Evolutionary conservation across 1,140 invertebrate species (phyloP).

Genomic region (Trichonephila clavipes): DNA sequence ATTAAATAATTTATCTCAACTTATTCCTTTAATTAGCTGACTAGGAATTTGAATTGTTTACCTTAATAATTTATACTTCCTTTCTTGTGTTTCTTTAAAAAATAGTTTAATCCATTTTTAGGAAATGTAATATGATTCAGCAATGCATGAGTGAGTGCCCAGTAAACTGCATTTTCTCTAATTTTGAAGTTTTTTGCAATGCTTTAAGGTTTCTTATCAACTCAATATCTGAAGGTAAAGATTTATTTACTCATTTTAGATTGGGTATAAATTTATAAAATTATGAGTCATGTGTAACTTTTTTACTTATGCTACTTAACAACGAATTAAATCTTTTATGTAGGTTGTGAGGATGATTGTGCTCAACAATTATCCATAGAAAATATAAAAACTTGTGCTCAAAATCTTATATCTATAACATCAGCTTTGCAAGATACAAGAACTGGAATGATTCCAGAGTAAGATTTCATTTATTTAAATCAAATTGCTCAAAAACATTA

Average conservation of each 20-base stretch:
- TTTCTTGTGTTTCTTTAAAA: not conserved
- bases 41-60: no score
- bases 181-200: not conserved
- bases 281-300: not conserved
- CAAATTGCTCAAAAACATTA: no score
- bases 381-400: not conserved
- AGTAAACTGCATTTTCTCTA: not conserved
- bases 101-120: not conserved
- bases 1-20: no score
- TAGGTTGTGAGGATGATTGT: not conserved
- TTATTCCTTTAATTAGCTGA: no score
- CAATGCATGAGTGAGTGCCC: not conserved
- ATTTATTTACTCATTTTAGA: not conserved
- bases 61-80: no score
- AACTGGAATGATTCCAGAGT: not conserved
- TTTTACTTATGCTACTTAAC: no score
- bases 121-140: not conserved
- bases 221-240: not conserved
- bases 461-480: not conserved
- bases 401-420: not conserved
- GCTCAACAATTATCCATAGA: not conserved
- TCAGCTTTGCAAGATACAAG: not conserved
- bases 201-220: not conserved
- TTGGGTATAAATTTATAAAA: not conserved
- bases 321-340: not conserved